Percentiles rank a stretch among this genome's conserved stretches.
phyloP scores from a whole-genome alignment of 2,888 invertebrate species.

The Diaprepes abbreviatus region DNA sequence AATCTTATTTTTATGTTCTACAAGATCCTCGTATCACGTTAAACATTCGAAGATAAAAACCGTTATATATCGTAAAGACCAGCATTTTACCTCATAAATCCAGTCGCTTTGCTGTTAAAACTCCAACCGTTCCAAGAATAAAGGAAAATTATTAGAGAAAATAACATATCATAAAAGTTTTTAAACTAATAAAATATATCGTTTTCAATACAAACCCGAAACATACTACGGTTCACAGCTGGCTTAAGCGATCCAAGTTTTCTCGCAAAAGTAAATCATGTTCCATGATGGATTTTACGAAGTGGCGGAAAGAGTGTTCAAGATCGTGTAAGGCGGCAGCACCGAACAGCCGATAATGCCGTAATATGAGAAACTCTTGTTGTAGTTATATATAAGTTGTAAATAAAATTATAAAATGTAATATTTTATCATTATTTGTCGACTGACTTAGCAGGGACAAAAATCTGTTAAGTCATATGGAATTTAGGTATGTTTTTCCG shows the following conservation, averaged over 20 bases:
- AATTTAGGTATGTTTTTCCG: too few species aligned
- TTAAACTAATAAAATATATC: conserved; percentile 41
- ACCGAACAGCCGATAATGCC: background rate
- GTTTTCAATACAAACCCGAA: conserved; percentile 36
- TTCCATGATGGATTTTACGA: conserved; percentile 23
- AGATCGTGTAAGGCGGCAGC: background rate
- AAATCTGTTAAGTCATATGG: too few species aligned
- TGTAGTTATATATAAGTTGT: too few species aligned
- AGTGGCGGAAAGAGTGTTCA: conserved; percentile 12
- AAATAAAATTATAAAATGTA: too few species aligned
- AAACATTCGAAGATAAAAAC: conserved; percentile 8
- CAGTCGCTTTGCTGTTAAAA: conserved; percentile 1
- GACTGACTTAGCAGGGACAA: too few species aligned
- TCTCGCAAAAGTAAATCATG: conserved; percentile 28
- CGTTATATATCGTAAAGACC: conserved; percentile 18
- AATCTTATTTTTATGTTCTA: background rate
- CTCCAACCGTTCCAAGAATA: conserved; percentile 24
- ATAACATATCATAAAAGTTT: conserved; percentile 40
- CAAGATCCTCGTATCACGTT: background rate
- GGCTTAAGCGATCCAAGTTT: conserved; percentile 21
- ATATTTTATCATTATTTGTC: too few species aligned
- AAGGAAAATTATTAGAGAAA: conserved; percentile 36
- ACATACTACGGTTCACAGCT: conserved; percentile 23
- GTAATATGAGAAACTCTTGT: background rate
- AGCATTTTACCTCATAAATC: conserved; percentile 29